Percentiles rank a stretch among this genome's conserved stretches.
These are phyloP conservation scores for Lepetodrilus schrolli DNA, from an alignment of 2,888 invertebrate genomes.

Conservation along the genomic window DNA sequence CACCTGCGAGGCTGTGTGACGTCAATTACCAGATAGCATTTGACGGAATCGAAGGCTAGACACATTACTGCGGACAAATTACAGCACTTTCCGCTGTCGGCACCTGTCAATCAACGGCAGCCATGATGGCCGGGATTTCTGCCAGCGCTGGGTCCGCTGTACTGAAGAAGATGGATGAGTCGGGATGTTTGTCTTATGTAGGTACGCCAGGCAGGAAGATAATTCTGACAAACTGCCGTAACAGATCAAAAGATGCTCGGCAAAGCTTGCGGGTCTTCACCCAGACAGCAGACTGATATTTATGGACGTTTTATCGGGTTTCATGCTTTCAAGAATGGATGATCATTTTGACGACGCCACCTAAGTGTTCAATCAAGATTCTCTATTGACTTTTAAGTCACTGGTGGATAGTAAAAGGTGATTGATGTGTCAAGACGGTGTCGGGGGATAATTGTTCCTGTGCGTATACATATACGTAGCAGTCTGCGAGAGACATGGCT, in stretches of 20 bases:
- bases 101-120: background rate
- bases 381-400: slow-evolving; percentile 6
- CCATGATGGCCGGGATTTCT: background rate
- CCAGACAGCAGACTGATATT: slow-evolving; percentile 11
- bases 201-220: background rate
- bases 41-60: background rate
- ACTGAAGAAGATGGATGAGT: background rate
- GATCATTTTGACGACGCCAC: slow-evolving; percentile 10
- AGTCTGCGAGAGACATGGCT: background rate
- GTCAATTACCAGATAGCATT: slow-evolving; percentile 5
- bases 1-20: no score
- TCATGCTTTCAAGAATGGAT: slow-evolving; percentile 17
- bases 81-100: background rate
- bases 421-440: slow-evolving; percentile 12
- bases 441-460: slow-evolving; percentile 3
- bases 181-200: background rate
- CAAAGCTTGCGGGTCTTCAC: slow-evolving; percentile 5
- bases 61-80: background rate
- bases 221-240: slow-evolving; percentile 27
- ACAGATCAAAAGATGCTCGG: slow-evolving; percentile 4
- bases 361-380: slow-evolving; percentile 16
- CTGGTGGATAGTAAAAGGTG: background rate
- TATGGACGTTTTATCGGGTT: slow-evolving; percentile 19
- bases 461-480: background rate
- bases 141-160: no score